Conservation (phyloP, 2,888 invertebrate genomes). For the Zele albiditarsus region DNA sequence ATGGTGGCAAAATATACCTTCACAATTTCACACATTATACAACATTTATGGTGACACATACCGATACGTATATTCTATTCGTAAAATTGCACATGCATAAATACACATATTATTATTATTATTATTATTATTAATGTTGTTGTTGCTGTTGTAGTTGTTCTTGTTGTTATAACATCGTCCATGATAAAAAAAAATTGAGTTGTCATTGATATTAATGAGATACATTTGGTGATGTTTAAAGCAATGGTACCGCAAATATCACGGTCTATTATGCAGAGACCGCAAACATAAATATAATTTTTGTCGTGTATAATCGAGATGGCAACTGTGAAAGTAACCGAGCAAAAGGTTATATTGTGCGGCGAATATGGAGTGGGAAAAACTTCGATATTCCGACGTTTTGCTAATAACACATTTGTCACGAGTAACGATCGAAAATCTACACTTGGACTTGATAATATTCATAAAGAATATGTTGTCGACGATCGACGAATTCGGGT, state of each 20-base stretch:
- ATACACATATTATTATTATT: too few species aligned
- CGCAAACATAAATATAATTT: conserved; percentile 2
- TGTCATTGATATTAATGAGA: background rate
- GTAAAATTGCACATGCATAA: too few species aligned
- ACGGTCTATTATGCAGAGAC: background rate
- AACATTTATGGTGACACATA: too few species aligned
- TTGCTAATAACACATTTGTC: conserved; percentile 92
- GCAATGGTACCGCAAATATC: background rate
- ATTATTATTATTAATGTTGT: too few species aligned
- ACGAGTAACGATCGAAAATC: conserved; percentile 87
- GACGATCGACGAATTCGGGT: conserved; percentile 87
- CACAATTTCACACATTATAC: too few species aligned
- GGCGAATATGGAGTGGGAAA: conserved; percentile 98
- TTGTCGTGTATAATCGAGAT: conserved; percentile 73
- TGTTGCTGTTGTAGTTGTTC: too few species aligned
- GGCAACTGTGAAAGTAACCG: conserved; percentile 88
- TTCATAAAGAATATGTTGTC: conserved; percentile 85
- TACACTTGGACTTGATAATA: conserved; percentile 93
- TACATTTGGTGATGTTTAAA: background rate
- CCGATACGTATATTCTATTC: too few species aligned
- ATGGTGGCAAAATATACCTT: too few species aligned
- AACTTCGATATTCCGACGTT: conserved; percentile 92
- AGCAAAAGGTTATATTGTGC: conserved; percentile 93
- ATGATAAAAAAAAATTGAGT: too few species aligned
- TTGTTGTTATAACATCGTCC: too few species aligned